phyloP scores from a whole-genome alignment of 2,797 vertebrate species.

The Takifugu rubripes region DNA sequence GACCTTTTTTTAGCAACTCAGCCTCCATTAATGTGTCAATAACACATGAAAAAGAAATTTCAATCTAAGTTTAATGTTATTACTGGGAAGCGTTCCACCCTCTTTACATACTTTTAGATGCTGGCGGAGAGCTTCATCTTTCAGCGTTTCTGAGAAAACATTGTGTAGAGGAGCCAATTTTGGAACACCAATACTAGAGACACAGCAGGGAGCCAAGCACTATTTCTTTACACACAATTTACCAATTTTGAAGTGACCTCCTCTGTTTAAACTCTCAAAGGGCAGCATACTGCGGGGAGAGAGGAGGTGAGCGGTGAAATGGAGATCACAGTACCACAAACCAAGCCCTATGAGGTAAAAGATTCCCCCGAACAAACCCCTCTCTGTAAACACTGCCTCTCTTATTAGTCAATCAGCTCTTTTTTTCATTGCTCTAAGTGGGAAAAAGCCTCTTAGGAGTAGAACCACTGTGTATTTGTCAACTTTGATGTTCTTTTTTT shows the following conservation, averaged over 20 bases:
- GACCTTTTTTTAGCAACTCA: slow-evolving; percentile 13
- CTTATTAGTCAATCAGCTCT: slow-evolving; percentile 63
- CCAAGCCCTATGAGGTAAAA: slow-evolving; percentile 62
- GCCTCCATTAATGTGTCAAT: slow-evolving; percentile 37
- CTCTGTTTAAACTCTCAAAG: slow-evolving; percentile 68
- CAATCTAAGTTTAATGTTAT: slow-evolving; percentile 24
- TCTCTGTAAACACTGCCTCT: slow-evolving; percentile 60
- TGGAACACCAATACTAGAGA: slow-evolving; percentile 48
- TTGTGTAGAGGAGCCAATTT: slow-evolving; percentile 60
- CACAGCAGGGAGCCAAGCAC: slow-evolving; percentile 50
- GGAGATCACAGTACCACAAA: slow-evolving; percentile 66
- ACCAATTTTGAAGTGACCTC: slow-evolving; percentile 70
- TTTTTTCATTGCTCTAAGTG: slow-evolving; percentile 35
- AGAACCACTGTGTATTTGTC: slow-evolving; percentile 60
- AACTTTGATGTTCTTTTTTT: slow-evolving; percentile 70
- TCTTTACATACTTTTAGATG: slow-evolving; percentile 52
- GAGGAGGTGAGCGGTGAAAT: slow-evolving; percentile 68
- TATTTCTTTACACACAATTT: slow-evolving; percentile 73
- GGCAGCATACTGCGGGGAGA: slow-evolving; percentile 61
- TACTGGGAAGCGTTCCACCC: slow-evolving; percentile 34
- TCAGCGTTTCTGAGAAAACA: slow-evolving; percentile 31
- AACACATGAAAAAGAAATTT: slow-evolving; percentile 38
- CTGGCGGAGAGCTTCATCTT: slow-evolving; percentile 55
- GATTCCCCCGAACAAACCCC: slow-evolving; percentile 59
- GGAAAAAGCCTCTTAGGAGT: slow-evolving; percentile 52